These are phyloP conservation scores for Xyliphius kryptos DNA, from an alignment of 2,113 vertebrate genomes.

Conservation along the genomic window DNA sequence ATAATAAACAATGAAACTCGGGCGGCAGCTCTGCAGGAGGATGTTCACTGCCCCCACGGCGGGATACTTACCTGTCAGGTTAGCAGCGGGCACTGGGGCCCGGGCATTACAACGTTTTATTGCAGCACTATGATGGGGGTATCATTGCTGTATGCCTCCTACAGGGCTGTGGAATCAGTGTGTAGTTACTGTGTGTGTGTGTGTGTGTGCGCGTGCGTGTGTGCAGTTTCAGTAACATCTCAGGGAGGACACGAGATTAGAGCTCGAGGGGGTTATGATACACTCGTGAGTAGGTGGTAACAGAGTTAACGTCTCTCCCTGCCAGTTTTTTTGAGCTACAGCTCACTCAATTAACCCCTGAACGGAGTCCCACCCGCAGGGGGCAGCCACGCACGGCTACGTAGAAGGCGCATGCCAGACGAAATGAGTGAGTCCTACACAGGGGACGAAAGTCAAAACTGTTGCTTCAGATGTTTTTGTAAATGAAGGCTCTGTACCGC, in stretches of 20 bases:
- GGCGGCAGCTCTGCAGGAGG: background rate
- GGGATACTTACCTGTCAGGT: conserved; percentile 22
- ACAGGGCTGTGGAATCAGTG: conserved; percentile 47
- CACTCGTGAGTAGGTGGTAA: conserved; percentile 34
- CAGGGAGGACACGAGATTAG: conserved; percentile 29
- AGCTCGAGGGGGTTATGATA: conserved; percentile 25
- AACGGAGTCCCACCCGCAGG: conserved; percentile 19
- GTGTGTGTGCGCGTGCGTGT: conserved; percentile 26
- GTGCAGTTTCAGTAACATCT: conserved; percentile 22
- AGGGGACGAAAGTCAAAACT: background rate
- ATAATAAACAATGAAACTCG: background rate
- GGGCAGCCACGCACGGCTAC: conserved; percentile 1
- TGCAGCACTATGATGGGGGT: conserved; percentile 33
- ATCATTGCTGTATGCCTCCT: conserved; percentile 48
- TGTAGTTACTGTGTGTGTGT: conserved; percentile 9
- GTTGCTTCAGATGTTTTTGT: background rate
- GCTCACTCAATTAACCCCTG: conserved; percentile 32
- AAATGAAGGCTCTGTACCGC: background rate
- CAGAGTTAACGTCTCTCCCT: conserved; percentile 26
- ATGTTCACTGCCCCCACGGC: conserved; percentile 1
- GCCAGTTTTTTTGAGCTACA: conserved; percentile 27
- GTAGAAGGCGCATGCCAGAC: conserved; percentile 9
- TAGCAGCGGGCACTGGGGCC: background rate
- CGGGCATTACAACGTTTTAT: conserved; percentile 46
- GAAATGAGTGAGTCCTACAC: background rate